Percentiles rank a stretch among this genome's conserved stretches.
Evolutionary conservation across 2,113 vertebrate species (phyloP).

Genomic region (Leptosomus discolor): DNA sequence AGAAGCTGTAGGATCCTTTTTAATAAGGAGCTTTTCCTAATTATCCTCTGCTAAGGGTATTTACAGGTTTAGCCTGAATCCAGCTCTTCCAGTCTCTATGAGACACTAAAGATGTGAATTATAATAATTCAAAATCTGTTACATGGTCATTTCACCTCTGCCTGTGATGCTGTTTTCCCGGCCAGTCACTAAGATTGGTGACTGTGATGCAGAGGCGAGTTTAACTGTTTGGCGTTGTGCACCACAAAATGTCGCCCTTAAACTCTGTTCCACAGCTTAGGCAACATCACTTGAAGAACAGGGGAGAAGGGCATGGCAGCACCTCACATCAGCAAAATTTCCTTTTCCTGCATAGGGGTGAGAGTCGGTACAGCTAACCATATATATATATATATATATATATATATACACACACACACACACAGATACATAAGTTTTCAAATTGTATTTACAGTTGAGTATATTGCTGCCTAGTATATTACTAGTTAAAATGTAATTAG

Average conservation of each 20-base stretch:
- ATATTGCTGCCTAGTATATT: not conserved
- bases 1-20: not conserved
- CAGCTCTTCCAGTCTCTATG: not conserved
- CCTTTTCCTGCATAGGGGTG: rapidly evolving
- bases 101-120: not conserved
- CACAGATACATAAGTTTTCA: not conserved
- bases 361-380: not conserved
- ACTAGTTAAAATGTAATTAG: not conserved
- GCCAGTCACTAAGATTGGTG: not conserved
- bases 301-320: not conserved
- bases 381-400: not conserved
- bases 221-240: rapidly evolving
- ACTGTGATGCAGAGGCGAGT: rapidly evolving
- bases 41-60: not conserved
- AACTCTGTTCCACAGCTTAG: not conserved
- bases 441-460: not conserved
- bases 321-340: not conserved
- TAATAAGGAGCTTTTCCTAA: not conserved
- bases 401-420: not conserved
- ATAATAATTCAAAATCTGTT: not conserved
- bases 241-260: not conserved
- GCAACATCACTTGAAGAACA: not conserved
- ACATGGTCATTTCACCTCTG: not conserved
- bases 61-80: not conserved
- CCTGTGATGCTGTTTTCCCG: not conserved